Percentiles rank a stretch among this genome's conserved stretches.
phyloP scores from a whole-genome alignment of 2,888 invertebrate species.

The Disparrhopalites patrizii region DNA sequence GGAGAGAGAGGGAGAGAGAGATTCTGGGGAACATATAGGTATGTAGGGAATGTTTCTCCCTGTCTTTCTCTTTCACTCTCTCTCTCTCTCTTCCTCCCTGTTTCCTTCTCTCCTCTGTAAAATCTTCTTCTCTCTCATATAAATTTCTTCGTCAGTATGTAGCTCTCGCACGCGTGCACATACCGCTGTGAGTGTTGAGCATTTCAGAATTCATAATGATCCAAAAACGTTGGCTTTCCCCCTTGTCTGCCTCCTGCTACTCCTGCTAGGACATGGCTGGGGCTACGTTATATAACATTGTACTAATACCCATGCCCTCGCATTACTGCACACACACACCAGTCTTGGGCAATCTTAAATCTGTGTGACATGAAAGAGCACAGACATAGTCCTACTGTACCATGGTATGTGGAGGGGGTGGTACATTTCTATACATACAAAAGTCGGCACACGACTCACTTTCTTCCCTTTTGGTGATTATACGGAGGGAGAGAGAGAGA shows the following conservation, averaged over 20 bases:
- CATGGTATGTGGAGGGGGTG: background rate
- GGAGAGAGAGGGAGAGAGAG: background rate
- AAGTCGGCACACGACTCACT: too few relatives aligned
- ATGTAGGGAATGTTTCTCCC: background rate
- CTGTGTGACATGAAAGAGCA: background rate
- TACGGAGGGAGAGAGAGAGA: background rate
- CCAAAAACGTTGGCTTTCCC: background rate
- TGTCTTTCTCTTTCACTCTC: background rate
- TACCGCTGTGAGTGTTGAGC: too few relatives aligned
- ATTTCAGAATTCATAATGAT: background rate
- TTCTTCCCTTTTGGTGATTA: too few relatives aligned
- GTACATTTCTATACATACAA: too few relatives aligned
- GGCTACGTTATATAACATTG: too few relatives aligned
- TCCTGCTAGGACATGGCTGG: background rate
- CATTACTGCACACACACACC: too few relatives aligned
- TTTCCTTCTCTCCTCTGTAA: background rate
- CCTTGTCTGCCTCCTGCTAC: background rate
- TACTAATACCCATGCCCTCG: too few relatives aligned
- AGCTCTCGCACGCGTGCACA: too few relatives aligned
- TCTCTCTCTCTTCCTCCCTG: background rate
- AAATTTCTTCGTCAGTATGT: too few relatives aligned
- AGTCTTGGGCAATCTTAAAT: slow-evolving; percentile 1
- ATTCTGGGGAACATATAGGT: background rate
- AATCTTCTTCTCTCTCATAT: background rate
- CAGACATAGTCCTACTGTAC: background rate